These are phyloP conservation scores for Martes martes DNA, from an alignment of 2,113 vertebrate genomes.

Conservation along the genomic window DNA sequence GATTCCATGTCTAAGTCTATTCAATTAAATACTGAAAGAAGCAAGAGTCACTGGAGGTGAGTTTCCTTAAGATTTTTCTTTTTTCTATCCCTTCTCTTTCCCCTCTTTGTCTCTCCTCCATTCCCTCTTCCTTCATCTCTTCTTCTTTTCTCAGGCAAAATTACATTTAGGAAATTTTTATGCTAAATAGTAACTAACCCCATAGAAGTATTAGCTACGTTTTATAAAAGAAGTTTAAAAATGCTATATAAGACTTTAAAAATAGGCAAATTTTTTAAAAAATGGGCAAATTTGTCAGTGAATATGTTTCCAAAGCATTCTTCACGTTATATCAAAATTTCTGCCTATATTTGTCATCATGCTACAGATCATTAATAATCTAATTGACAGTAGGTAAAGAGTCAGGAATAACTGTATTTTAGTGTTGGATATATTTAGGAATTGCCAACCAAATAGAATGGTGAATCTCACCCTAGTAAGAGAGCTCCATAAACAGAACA, in stretches of 20 bases:
- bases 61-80: conserved; percentile 56
- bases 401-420: neutral
- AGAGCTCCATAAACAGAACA: neutral
- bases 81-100: neutral
- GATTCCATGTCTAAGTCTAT: conserved; percentile 45
- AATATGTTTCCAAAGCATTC: neutral
- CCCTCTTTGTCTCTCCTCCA: neutral
- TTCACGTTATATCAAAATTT: neutral
- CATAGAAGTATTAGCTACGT: neutral
- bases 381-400: neutral
- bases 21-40: conserved; percentile 65
- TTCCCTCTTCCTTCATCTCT: neutral
- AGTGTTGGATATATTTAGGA: neutral
- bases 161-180: conserved; percentile 28
- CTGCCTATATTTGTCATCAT: neutral
- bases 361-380: neutral
- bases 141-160: neutral
- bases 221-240: conserved; percentile 25
- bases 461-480: neutral
- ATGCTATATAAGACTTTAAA: neutral
- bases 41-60: conserved; percentile 76
- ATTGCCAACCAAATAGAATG: neutral
- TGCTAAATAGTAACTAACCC: neutral
- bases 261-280: neutral
- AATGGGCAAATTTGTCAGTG: neutral